Evolutionary conservation across 2,113 vertebrate species (phyloP).

Genomic region (Dolichallabes microphthalmus): DNA sequence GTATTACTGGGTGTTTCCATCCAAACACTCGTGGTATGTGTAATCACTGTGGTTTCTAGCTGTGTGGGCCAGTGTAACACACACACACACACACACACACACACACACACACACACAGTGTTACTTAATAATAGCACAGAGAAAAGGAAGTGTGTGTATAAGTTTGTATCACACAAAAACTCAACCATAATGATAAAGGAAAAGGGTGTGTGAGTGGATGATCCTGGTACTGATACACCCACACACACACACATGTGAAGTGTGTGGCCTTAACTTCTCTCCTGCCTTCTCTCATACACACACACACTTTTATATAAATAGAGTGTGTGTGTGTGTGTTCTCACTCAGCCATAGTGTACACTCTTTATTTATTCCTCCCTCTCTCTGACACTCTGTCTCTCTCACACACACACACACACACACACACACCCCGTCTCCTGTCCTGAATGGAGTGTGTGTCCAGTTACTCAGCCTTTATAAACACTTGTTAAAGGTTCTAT

Average conservation of each 20-base stretch:
- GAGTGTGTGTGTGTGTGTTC: not conserved
- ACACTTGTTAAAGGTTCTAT: not conserved
- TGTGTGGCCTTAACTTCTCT: not conserved
- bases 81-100: not conserved
- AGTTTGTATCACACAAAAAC: not conserved
- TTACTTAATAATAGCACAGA: no score
- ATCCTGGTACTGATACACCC: not conserved
- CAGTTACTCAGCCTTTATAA: not conserved
- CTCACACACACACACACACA: not conserved
- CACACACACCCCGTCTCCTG: not conserved
- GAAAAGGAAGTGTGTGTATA: not conserved
- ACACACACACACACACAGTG: not conserved
- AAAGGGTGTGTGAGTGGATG: not conserved
- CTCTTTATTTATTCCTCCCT: not conserved
- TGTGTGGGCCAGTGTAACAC: not conserved
- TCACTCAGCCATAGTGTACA: not conserved
- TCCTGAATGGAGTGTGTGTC: conserved; percentile 4
- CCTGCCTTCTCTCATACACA: not conserved
- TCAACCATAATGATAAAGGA: not conserved
- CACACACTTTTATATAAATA: not conserved
- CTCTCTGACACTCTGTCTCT: not conserved
- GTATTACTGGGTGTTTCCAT: not conserved
- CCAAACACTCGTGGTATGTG: not conserved
- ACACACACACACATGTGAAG: not conserved
- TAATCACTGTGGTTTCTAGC: not conserved